phyloP scores from a whole-genome alignment of 1,140 invertebrate species.

The Rhyacophila brunnea region DNA sequence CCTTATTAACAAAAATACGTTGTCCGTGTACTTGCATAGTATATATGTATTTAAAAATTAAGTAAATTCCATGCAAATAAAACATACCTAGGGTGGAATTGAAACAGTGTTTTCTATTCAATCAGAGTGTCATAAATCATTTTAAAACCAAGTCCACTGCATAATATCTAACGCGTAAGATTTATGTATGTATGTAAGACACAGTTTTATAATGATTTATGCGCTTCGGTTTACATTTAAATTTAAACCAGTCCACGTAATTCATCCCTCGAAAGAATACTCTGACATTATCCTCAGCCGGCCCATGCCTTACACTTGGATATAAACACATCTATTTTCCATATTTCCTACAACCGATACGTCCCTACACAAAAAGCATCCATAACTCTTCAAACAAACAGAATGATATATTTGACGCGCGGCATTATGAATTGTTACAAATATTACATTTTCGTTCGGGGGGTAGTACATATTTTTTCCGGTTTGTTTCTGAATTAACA shows the following conservation, averaged over 20 bases:
- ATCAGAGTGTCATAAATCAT: no score
- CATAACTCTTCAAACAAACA: constrained; percentile 32
- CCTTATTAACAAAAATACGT: no score
- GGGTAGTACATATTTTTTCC: constrained; percentile 34
- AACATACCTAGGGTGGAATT: no score
- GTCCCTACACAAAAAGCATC: constrained; percentile 20
- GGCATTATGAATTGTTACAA: constrained; percentile 33
- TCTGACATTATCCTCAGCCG: background rate
- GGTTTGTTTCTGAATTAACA: constrained; percentile 35
- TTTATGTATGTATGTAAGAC: no score
- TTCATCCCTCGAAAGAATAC: background rate
- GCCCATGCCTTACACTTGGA: background rate
- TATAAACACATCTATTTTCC: background rate
- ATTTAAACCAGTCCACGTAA: background rate
- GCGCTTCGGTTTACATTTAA: background rate
- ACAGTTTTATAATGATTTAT: background rate
- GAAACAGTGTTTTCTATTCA: no score
- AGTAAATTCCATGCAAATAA: no score
- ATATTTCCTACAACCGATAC: constrained; percentile 3
- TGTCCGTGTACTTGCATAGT: no score
- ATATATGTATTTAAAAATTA: no score
- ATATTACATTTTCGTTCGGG: constrained; percentile 21
- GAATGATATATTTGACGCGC: constrained; percentile 34
- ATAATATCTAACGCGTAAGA: no score
- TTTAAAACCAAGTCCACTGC: no score